Evolutionary conservation across 2,888 invertebrate genomes (phyloP).

Genomic region (Malthinus flaveolus): DNA sequence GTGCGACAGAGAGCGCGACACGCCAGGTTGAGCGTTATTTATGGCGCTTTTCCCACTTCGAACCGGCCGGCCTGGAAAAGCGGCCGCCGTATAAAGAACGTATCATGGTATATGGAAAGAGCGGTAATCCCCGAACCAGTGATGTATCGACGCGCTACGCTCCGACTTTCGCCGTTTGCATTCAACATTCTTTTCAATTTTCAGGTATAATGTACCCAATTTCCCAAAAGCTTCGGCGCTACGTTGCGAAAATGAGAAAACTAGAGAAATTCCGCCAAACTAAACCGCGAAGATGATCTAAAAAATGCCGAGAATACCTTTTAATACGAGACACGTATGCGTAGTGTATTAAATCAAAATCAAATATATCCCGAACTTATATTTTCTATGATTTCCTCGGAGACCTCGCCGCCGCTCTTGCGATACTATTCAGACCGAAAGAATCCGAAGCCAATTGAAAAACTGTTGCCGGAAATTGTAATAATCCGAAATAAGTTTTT

Average conservation of each 20-base stretch:
- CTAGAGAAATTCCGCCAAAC: constrained; percentile 15
- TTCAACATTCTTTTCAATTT: constrained; percentile 45
- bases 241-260: constrained; percentile 23
- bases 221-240: constrained; percentile 37
- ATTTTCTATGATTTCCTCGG: constrained; percentile 79
- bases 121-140: constrained; percentile 51
- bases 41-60: constrained; percentile 54
- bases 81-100: constrained; percentile 52
- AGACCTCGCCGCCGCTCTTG: constrained; percentile 54
- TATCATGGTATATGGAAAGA: constrained; percentile 50
- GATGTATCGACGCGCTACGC: constrained; percentile 48
- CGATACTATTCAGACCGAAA: constrained; percentile 18
- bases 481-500: not conserved
- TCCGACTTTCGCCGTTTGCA: constrained; percentile 28
- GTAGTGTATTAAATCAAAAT: constrained; percentile 41
- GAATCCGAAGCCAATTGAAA: constrained; percentile 7
- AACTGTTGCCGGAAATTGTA: constrained; percentile 5
- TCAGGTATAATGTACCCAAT: constrained; percentile 43
- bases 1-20: constrained; percentile 33
- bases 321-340: constrained; percentile 28
- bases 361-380: constrained; percentile 70
- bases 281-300: constrained; percentile 24
- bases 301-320: constrained; percentile 22
- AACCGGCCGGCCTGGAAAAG: constrained; percentile 45
- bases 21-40: constrained; percentile 56